Conservation (phyloP, 2,113 vertebrate genomes). For the Cyanoderma ruficeps region DNA sequence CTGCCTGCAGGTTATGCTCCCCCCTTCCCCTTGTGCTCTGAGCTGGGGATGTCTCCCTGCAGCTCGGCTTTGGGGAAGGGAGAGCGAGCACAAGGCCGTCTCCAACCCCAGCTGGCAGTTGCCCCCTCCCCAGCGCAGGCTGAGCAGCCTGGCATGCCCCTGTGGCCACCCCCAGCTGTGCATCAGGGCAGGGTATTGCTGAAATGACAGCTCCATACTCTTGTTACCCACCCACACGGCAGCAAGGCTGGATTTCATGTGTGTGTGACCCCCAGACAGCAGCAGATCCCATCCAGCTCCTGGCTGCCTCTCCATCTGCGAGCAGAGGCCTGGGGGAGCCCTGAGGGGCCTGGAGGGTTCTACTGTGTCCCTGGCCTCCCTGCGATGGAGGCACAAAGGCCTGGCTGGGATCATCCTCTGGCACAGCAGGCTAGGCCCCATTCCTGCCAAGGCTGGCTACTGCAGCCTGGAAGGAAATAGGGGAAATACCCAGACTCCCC, state of each 20-base stretch:
- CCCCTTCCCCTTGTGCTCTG: neutral
- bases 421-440: neutral
- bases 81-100: neutral
- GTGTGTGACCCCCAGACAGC: neutral
- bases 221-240: rapidly evolving
- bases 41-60: neutral
- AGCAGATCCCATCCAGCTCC: neutral
- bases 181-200: neutral
- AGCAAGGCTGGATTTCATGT: neutral
- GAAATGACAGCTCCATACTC: neutral
- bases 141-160: neutral
- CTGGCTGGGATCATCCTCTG: neutral
- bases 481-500: neutral
- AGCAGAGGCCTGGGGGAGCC: neutral
- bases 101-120: neutral
- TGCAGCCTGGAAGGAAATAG: neutral
- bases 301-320: neutral
- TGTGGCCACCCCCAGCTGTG: neutral
- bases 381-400: neutral
- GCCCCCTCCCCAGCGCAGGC: neutral
- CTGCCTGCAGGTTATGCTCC: slow-evolving; percentile 22
- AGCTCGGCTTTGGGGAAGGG: neutral
- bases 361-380: neutral
- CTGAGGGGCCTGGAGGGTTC: neutral
- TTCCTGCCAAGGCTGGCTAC: neutral